Conservation (phyloP, 2,113 vertebrate species). For the Brachyhypopomus occidentalis region DNA sequence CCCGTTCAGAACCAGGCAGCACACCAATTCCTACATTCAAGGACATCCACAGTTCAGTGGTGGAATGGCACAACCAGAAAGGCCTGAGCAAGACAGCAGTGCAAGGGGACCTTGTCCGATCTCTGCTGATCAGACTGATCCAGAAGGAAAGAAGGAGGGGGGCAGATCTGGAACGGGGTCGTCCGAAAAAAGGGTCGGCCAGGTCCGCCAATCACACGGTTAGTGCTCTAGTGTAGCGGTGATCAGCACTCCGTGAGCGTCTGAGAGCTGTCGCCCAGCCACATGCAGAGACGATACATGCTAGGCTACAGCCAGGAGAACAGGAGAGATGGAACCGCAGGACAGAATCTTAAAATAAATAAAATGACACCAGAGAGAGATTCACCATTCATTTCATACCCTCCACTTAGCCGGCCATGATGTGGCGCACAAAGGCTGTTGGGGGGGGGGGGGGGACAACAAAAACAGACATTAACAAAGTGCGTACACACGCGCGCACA, state of each 20-base stretch:
- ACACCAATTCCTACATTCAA: background rate
- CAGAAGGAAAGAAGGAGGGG: background rate
- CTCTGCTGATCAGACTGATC: background rate
- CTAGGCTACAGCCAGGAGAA: slow-evolving; percentile 68
- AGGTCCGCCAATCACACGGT: slow-evolving; percentile 16
- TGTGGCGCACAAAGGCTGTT: slow-evolving; percentile 75
- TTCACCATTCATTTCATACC: slow-evolving; percentile 52
- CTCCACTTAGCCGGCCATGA: slow-evolving; percentile 75
- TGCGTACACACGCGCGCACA: slow-evolving; percentile 22
- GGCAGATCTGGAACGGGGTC: background rate
- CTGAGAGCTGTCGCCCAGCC: slow-evolving; percentile 17
- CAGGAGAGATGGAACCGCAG: slow-evolving; percentile 53
- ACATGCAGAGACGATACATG: slow-evolving; percentile 66
- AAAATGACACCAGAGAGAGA: slow-evolving; percentile 55
- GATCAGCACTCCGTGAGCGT: slow-evolving; percentile 22
- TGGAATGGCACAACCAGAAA: background rate
- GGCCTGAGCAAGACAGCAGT: background rate
- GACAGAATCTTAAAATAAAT: slow-evolving; percentile 47
- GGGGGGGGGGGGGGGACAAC: slow-evolving; percentile 61
- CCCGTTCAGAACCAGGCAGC: background rate
- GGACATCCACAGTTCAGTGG: background rate
- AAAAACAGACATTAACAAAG: slow-evolving; percentile 33
- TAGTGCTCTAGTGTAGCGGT: slow-evolving; percentile 19
- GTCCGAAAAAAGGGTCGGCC: background rate
- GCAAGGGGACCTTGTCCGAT: background rate